phyloP scores from a whole-genome alignment of 2,797 vertebrate genomes.

The Sebastes nivosus region DNA sequence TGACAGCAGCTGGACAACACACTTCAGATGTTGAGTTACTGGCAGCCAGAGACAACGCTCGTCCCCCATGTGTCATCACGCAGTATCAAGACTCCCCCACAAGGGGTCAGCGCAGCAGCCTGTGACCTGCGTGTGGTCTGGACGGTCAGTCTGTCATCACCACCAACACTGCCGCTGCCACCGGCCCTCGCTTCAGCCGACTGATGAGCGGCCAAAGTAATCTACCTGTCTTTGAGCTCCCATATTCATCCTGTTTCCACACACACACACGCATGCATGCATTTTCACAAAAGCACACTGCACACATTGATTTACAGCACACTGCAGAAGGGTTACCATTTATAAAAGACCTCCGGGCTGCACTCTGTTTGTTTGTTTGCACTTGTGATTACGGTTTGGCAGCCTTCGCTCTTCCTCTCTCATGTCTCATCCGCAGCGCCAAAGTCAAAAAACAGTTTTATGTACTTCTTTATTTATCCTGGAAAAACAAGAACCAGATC shows the following conservation, averaged over 20 bases:
- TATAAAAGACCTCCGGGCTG: constrained; percentile 71
- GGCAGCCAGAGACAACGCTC: not conserved
- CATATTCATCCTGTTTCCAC: constrained; percentile 45
- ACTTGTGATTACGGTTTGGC: constrained; percentile 79
- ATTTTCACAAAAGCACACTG: constrained; percentile 49
- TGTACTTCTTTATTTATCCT: constrained; percentile 66
- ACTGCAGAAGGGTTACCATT: constrained; percentile 73
- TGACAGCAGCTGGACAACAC: not conserved
- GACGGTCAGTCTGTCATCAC: constrained; percentile 55
- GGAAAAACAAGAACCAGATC: constrained; percentile 61
- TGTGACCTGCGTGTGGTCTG: constrained; percentile 62
- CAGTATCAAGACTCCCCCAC: constrained; percentile 47
- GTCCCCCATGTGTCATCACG: not conserved
- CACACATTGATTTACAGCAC: constrained; percentile 72
- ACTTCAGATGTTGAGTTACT: not conserved
- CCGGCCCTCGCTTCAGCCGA: constrained; percentile 35
- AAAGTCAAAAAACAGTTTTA: constrained; percentile 65
- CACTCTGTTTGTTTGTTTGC: constrained; percentile 79
- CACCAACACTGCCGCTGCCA: constrained; percentile 35
- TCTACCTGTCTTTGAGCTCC: constrained; percentile 65
- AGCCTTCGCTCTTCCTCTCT: constrained; percentile 55
- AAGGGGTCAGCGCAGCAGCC: constrained; percentile 68
- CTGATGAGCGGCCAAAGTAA: constrained; percentile 77
- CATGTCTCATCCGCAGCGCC: constrained; percentile 48
- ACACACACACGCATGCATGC: constrained; percentile 9